Base-by-base conservation (phyloP, 2,797 vertebrate species). In the Ispidina picta region DNA sequence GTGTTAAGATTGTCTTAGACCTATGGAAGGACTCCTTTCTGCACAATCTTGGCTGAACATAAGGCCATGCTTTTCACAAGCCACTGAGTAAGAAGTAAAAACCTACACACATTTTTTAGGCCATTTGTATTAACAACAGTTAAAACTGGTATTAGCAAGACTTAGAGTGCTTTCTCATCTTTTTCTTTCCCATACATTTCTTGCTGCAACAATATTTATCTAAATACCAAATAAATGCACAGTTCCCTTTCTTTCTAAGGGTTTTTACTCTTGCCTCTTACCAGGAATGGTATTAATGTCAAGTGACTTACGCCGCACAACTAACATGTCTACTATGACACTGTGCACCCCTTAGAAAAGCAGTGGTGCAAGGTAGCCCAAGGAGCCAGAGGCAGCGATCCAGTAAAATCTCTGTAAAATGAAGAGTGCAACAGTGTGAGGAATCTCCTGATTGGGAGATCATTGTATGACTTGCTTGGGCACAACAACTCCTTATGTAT, bases 1-100 rank as follows among this genome's bases (percentile, higher is more conserved):
- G 4, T 0, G 0, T 64, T n/a, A 68, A 56, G 43, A 41, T 1
- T 15, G 11, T 21, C n/a, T 15, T 7, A 20, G 26, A 72, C 5
- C 44, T 64, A 20, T 1, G 39, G 31, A 52, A 65, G 2, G 71
- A 46, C 7, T 63, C 4, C 29, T 72, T 69, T 17, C 48, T 62
- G 29, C 21, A 55, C 41, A 64, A 22, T 37, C 33, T 9, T 44
- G 43, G 68, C 18, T 43, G 23, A 73, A 33, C 2, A 5, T 19
- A 86, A 91, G 28, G 13, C 18, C 33, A 7, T 7, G 11, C 23
- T 70, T 54, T 90, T 28, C 75, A 54, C 25, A 83, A 71, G 23
- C 12, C 56, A 55, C 31, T 60, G 23, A 52, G 56, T 31, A 39
- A 79, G 37, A 49, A 75, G 19, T 37, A 35, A 15, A 51, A 58